A percentile compares a stretch with the other conserved stretches of the same genome.
Evolutionary conservation across 1,140 invertebrate genomes (phyloP).

Genomic region (Drosophila pruinosa): DNA sequence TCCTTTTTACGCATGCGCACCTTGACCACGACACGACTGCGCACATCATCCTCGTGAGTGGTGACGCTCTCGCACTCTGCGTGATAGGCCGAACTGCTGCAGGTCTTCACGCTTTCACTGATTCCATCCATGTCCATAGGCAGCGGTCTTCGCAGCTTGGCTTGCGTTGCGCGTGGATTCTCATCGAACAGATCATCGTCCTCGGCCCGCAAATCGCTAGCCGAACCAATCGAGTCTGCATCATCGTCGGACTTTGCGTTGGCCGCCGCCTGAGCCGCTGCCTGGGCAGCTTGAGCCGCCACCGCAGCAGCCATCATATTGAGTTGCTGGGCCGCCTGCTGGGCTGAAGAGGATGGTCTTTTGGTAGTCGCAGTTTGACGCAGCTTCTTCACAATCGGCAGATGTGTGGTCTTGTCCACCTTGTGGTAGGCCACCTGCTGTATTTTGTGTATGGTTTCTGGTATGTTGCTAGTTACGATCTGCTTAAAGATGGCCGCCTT

Average conservation of each 20-base stretch:
- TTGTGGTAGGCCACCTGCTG: conserved; percentile 83
- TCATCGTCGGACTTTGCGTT: conserved; percentile 83
- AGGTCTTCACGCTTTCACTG: conserved; percentile 87
- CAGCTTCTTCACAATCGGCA: conserved; percentile 83
- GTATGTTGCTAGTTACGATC: conserved; percentile 84
- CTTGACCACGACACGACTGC: conserved; percentile 83
- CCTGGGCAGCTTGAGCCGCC: conserved; percentile 67
- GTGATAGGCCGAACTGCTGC: conserved; percentile 88
- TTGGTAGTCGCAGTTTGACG: conserved; percentile 80
- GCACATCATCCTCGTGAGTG: conserved; percentile 86
- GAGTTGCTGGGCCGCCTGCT: conserved; percentile 75
- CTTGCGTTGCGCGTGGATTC: conserved; percentile 69
- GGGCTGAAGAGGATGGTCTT: conserved; percentile 72
- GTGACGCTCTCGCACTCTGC: conserved; percentile 89
- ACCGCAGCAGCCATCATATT: conserved; percentile 70
- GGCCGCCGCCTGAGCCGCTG: conserved; percentile 34
- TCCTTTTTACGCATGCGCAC: conserved; percentile 81
- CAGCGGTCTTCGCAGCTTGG: conserved; percentile 60
- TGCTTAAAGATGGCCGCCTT: conserved; percentile 83
- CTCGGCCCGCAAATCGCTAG: conserved; percentile 87
- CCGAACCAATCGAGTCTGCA: conserved; percentile 89
- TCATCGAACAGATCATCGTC: conserved; percentile 85
- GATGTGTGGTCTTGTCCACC: conserved; percentile 80
- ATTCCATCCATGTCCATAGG: conserved; percentile 85
- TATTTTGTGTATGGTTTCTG: conserved; percentile 83